phyloP scores from a whole-genome alignment of 2,888 invertebrate genomes.

The Leptopterna dolabrata region DNA sequence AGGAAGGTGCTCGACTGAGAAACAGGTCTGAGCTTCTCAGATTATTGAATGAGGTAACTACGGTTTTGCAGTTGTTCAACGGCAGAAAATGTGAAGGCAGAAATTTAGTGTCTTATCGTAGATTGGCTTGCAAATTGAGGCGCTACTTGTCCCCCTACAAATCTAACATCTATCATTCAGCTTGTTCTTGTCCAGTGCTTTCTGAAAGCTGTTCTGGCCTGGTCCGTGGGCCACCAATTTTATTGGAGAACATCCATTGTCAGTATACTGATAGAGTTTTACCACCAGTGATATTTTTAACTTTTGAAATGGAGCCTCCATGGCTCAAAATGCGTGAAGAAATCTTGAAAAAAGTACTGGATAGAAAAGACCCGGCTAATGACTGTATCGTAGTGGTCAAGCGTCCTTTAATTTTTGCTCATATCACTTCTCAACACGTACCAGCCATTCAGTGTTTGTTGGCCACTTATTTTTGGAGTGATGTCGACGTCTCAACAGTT shows the following conservation, averaged over 20 bases:
- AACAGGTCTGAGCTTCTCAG: background rate
- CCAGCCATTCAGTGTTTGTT: slow-evolving; percentile 87
- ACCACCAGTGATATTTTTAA: slow-evolving; percentile 86
- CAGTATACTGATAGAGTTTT: slow-evolving; percentile 66
- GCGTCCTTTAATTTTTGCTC: slow-evolving; percentile 82
- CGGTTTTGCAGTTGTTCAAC: background rate
- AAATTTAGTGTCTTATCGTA: background rate
- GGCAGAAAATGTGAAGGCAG: background rate
- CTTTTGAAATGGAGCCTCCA: slow-evolving; percentile 73
- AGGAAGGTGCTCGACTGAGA: background rate
- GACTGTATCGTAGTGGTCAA: background rate
- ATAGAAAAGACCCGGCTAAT: slow-evolving; percentile 61
- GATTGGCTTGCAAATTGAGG: slow-evolving; percentile 28
- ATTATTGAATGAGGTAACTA: background rate
- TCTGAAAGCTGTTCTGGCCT: slow-evolving; percentile 30
- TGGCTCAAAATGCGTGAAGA: slow-evolving; percentile 81
- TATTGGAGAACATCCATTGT: slow-evolving; percentile 45
- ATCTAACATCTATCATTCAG: background rate
- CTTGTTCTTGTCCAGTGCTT: background rate
- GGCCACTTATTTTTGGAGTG: slow-evolving; percentile 90
- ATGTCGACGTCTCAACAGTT: slow-evolving; percentile 90
- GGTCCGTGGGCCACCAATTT: background rate
- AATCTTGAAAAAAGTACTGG: slow-evolving; percentile 46
- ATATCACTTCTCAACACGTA: slow-evolving; percentile 88
- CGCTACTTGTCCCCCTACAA: background rate